Base-by-base conservation (phyloP, 2,113 vertebrate genomes). In the Mellivora capensis region DNA sequence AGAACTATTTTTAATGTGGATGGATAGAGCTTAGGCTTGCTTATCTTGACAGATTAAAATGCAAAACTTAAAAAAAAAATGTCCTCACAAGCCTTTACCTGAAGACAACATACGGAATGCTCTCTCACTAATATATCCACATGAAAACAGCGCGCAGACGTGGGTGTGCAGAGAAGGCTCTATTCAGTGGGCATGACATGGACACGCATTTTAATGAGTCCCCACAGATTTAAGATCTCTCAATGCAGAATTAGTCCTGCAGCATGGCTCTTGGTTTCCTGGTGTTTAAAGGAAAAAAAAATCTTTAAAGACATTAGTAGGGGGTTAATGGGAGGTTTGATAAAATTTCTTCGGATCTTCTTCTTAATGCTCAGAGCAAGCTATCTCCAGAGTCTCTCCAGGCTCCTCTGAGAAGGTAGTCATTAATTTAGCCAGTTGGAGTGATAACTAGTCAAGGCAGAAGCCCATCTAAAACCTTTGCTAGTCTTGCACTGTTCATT, bases 261-360 rank as follows among this genome's bases (percentile, higher is more conserved):
- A 98, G 97, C 96, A 89, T 0, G 8, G 96, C 97, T 97, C 98
- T 98, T 98, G 97, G 92, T 54, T 96, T 97, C 59, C 62, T 13
- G 92, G 90, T 85, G 97, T 97, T 95, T 87, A 44, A 90, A 90
- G 67, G 81, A 96, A 98, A 97, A 87, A 97, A 98, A 98, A 87
- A 96, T 94, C 95, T 97, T 98, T 98, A 93, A 98, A 97, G 98
- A 97, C 91, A 98, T 82, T 98, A 97, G 98, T 94, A 77, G 98
- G 98, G 96, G 97, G 98, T 98, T 98, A 98, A 99, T 98, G 90
- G 96, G 97, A 97, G 96, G 98, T 98, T 98, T 98, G 98, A 98
- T 98, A 98, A 98, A 96, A 97, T 97, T 98, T 98, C 96, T 98
- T 97, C 59, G 23, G 97, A 98, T 98, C 97, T 98, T 98, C 98